Evolutionary conservation across 2,888 invertebrate species (phyloP), one percentile per base, ranked within the genome.

Genomic region (Entomobrya multifasciata): DNA sequence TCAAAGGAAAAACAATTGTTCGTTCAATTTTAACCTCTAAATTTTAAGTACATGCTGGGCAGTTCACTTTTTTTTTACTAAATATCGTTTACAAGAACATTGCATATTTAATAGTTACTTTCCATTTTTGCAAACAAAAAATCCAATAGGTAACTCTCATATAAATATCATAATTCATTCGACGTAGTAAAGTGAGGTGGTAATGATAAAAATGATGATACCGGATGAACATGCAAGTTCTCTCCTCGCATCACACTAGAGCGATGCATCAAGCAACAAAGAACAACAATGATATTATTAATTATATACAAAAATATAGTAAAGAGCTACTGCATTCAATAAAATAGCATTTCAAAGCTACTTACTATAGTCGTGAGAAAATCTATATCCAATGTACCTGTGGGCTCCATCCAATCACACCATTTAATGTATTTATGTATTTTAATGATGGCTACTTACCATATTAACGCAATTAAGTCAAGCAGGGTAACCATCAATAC

Each of bases 171-270:
- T 17, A 3, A 62, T 8, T 60, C 57, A 57, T 20, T 25, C 1
- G 20, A 25, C 25, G 30, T n/a, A 13, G 13, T 47, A 30, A 25
- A 22, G 49, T 15, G 13, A 2, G 49, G 13, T 70, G 47, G 49
- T 25, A 70, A 49, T 47, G 70, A 70, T 70, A 8, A 47, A 49
- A 17, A 49, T 1, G 44, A 49, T 44, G 57, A 78, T 60, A 60
- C 77, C 77, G 77, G 77, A 78, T 78, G 62, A 78, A 44, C 60
- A 60, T 44, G 77, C 65, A 65, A 57, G 36, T 36, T 36, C 5
- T 36, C 8, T 36, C 36, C 8, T n/a, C n/a, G n/a, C n/a, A 25
- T 27, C 11, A 30, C 62, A 3, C 1, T 25, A 62, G 17, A 25
- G 8, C 3, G 8, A n/a, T 49, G 30, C 20, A 49, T 30, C 27